Base-by-base conservation (phyloP, 2,888 invertebrate species). In the Hesperia comma region DNA sequence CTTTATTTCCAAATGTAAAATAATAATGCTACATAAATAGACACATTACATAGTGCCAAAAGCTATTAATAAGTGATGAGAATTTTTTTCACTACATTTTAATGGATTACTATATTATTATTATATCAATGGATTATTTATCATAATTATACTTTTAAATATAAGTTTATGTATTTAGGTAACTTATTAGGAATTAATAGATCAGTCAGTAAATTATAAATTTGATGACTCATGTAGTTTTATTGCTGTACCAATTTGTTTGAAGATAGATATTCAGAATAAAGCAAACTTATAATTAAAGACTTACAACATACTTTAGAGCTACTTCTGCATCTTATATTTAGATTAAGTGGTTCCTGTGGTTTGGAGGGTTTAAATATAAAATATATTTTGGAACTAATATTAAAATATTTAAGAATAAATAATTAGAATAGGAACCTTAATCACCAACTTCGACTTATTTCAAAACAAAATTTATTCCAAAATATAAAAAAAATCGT, bases 401-500 rank as follows among this genome's bases (percentile, higher is more conserved):
- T 37, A 14, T 37, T 40, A 40, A 66, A 26, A 32, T 43, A 32
- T 58, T 43, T 32, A 58, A 51, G 33, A 60, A 53, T 62, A 53
- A 41, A 58, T 41, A 66, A 60, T 71, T 68, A 67, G 74, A 77
- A 78, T 82, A 91, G 92, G 92, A 92, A 92, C 90, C 91, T 90
- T 90, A 90, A 91, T 88, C 86, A 88, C 83, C 86, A 85, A 85
- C 84, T 84, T 83, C 80, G 82, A 86, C 81, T 88, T 90, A 89
- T 82, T 87, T 86, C 76, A 81, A 66, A 90, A 90, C 85, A 88
- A 88, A 91, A 86, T 92, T 92, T 92, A 92, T 92, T 92, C 87
- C 85, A 92, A 92, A 91, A 92, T 73, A 88, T 91, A 90, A 88
- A 90, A 87, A 86, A 86, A 91, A 82, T 86, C 86, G 86, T 88